Evolutionary conservation across 2,888 invertebrate genomes (phyloP).

Genomic region (Listrodromus nycthemerus): DNA sequence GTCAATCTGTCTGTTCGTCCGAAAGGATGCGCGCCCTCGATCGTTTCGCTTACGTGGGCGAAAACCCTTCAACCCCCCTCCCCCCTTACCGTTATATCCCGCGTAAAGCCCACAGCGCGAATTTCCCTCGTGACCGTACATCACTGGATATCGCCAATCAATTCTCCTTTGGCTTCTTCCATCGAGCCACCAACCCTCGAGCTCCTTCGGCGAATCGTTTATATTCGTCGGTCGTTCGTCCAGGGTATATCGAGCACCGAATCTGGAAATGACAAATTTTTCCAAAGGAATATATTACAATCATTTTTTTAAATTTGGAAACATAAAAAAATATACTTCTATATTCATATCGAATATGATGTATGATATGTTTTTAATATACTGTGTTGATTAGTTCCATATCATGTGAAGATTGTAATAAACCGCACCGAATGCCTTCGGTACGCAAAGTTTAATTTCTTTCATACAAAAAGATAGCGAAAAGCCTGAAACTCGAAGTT

Average conservation of each 20-base stretch:
- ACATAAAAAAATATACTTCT: background rate
- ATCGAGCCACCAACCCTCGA: background rate
- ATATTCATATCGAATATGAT: background rate
- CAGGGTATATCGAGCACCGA: background rate
- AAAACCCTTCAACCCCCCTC: slow-evolving; percentile 51
- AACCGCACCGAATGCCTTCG: background rate
- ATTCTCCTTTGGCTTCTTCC: slow-evolving; percentile 63
- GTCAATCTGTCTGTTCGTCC: slow-evolving; percentile 77
- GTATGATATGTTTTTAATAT: background rate
- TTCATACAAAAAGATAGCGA: background rate
- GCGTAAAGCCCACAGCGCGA: slow-evolving; percentile 51
- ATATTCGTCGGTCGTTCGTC: slow-evolving; percentile 17
- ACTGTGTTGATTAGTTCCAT: background rate
- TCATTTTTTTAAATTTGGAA: background rate
- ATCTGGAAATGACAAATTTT: background rate
- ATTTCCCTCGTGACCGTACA: slow-evolving; percentile 72
- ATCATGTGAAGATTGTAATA: background rate
- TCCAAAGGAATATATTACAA: background rate
- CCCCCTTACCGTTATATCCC: slow-evolving; percentile 1
- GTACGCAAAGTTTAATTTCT: background rate
- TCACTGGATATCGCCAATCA: slow-evolving; percentile 68
- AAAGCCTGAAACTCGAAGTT: background rate
- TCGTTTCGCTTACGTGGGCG: slow-evolving; percentile 78
- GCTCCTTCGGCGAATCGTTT: slow-evolving; percentile 43
- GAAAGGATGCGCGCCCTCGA: slow-evolving; percentile 61